Evolutionary conservation across 1,140 invertebrate genomes (phyloP).

Genomic region (Kradibia gibbosae): DNA sequence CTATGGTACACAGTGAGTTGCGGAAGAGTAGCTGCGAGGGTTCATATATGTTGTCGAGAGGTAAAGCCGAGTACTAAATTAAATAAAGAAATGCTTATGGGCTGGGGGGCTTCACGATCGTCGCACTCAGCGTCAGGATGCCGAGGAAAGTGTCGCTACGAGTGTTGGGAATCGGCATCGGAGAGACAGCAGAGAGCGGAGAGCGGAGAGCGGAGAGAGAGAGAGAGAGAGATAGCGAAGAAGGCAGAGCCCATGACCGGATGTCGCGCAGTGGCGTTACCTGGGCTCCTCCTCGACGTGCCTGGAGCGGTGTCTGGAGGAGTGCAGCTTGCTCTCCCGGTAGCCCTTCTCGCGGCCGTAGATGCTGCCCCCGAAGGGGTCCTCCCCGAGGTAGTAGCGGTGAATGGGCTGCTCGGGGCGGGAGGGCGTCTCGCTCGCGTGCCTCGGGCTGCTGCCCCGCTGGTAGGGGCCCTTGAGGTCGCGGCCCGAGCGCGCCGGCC

Average conservation of each 20-base stretch:
- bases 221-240: background rate
- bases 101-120: no score
- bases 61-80: background rate
- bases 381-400: conserved; percentile 86
- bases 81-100: background rate
- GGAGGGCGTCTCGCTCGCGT: background rate
- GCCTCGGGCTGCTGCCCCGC: conserved; percentile 59
- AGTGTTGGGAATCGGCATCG: no score
- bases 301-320: conserved; percentile 65
- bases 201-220: background rate
- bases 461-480: conserved; percentile 47
- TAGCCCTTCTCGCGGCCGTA: conserved; percentile 87
- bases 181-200: background rate
- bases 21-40: background rate
- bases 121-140: no score
- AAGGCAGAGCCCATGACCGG: background rate
- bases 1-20: background rate
- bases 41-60: background rate
- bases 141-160: no score
- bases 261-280: conserved; percentile 52
- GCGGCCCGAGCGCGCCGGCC: conserved; percentile 63
- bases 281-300: conserved; percentile 62
- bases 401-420: conserved; percentile 68
- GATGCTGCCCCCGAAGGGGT: conserved; percentile 85
- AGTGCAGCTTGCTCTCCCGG: conserved; percentile 73